These are phyloP conservation scores for Xylophagus ater DNA, from an alignment of 2,888 invertebrate genomes.

Conservation along the genomic window DNA sequence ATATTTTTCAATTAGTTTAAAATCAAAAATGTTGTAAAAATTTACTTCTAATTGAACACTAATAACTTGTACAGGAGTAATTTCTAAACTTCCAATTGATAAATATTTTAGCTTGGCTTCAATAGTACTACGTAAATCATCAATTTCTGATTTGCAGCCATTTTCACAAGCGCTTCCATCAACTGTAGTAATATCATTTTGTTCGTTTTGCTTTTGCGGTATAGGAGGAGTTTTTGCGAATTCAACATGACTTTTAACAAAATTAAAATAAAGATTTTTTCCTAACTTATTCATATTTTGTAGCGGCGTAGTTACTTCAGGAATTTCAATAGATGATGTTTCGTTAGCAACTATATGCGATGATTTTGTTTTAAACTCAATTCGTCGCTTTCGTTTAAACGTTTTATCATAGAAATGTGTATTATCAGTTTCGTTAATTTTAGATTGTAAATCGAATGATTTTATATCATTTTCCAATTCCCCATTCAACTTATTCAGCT, in stretches of 20 bases:
- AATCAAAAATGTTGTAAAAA: conserved; percentile 5
- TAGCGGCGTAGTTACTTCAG: neutral
- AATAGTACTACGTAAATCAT: conserved; percentile 39
- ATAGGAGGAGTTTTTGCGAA: conserved; percentile 13
- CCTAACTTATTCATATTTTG: conserved; percentile 1
- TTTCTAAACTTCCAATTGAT: conserved; percentile 43
- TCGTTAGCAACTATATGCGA: neutral
- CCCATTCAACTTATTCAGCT: conserved; percentile 17
- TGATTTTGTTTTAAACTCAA: conserved; percentile 33
- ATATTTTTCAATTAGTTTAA: neutral
- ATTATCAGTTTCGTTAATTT: neutral
- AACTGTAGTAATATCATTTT: conserved; percentile 9
- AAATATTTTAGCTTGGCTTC: conserved; percentile 48
- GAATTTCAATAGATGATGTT: neutral
- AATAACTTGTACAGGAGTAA: conserved; percentile 49
- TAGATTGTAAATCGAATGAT: neutral
- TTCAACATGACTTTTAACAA: conserved; percentile 25
- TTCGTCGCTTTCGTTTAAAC: conserved; percentile 45
- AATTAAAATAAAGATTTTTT: conserved; percentile 17
- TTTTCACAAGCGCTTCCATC: conserved; percentile 16
- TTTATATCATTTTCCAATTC: conserved; percentile 15
- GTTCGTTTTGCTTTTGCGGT: conserved; percentile 1
- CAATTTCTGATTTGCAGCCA: conserved; percentile 26
- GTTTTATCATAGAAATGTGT: conserved; percentile 37
- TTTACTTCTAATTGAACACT: conserved; percentile 49